Evolutionary conservation across 30 jellyfish, hydroid and myxozoan genomes (phyloP).

Genomic region (Rhopilema esculentum): DNA sequence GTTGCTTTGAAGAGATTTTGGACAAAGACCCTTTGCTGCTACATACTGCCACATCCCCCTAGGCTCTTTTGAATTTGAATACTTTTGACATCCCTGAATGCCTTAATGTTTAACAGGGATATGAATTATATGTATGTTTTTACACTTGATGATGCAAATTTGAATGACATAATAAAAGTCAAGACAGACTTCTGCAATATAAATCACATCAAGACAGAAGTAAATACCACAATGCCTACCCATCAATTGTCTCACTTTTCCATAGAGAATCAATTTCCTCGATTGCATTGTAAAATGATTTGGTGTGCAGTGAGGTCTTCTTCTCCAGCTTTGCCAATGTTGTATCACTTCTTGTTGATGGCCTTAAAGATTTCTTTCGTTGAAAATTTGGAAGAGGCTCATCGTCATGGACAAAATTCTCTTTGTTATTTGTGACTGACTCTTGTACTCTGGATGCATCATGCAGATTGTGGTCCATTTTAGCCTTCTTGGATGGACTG

Average conservation of each 20-base stretch:
- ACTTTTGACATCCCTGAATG: too few relatives aligned
- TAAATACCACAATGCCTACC: not conserved
- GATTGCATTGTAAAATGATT: not conserved
- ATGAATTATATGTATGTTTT: too few relatives aligned
- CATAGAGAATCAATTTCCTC: not conserved
- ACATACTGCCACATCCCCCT: too few relatives aligned
- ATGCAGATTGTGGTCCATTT: not conserved
- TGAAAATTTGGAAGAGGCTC: conserved; percentile 17
- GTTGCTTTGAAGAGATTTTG: too few relatives aligned
- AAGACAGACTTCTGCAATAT: not conserved
- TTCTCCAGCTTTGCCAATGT: conserved; percentile 5
- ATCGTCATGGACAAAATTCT: not conserved
- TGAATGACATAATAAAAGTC: too few relatives aligned
- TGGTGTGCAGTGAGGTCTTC: not conserved
- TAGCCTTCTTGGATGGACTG: conserved; percentile 50
- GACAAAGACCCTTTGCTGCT: too few relatives aligned
- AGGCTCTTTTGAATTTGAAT: too few relatives aligned
- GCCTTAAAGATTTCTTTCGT: conserved; percentile 22
- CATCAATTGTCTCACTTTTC: conserved; percentile 7
- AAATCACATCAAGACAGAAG: not conserved
- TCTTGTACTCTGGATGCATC: not conserved
- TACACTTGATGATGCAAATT: too few relatives aligned
- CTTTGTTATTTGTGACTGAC: not conserved
- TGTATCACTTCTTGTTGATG: conserved; percentile 39
- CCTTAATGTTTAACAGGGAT: too few relatives aligned